Evolutionary conservation across 2,888 invertebrate genomes (phyloP), one percentile per base, ranked within the genome.

Genomic region (Drosophila lacicola): DNA sequence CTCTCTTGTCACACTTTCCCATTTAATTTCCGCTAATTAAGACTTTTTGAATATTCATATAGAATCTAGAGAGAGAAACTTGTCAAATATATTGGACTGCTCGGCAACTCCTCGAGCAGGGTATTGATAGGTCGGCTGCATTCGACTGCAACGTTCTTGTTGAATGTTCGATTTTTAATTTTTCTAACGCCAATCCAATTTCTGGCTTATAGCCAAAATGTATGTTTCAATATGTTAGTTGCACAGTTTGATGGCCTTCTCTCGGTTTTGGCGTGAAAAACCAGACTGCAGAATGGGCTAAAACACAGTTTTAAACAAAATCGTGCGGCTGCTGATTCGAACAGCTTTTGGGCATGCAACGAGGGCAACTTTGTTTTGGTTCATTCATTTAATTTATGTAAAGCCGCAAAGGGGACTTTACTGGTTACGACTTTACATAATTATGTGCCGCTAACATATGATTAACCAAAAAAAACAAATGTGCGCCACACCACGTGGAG

Each of bases 261-360:
- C 34, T 51, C 60, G 17, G 36, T 46, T 51, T 64, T 42, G 54
- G 33, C 42, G 19, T 42, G 54, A 33, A 42, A 42, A 21, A 51
- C 39, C 29, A 41, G 56, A 54, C 58, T 60, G 54, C 47, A 56
- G 58, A 42, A 54, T 33, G 42, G 17, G 13, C 21, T 51, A 6
- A 46, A 46, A 19, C 34, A 14, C 29, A 29, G 29, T 51, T 50
- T 67, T 41, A 41, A 50, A 45, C 39, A 75, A 78, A 80, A 88
- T 78, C 86, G 83, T 88, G 85, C 77, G 47, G 66, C 70, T 67
- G 67, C 74, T 89, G 74, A 79, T 76, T 83, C 83, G 77, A 81
- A 77, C 77, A 78, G 71, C 86, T 83, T 77, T 83, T 78, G 78
- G 78, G 73, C 74, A 72, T 76, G 72, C 80, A 69, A 54, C 68